These are phyloP conservation scores for Agonopterix heracliana DNA, from an alignment of 2,888 invertebrate genomes.

Conservation along the genomic window DNA sequence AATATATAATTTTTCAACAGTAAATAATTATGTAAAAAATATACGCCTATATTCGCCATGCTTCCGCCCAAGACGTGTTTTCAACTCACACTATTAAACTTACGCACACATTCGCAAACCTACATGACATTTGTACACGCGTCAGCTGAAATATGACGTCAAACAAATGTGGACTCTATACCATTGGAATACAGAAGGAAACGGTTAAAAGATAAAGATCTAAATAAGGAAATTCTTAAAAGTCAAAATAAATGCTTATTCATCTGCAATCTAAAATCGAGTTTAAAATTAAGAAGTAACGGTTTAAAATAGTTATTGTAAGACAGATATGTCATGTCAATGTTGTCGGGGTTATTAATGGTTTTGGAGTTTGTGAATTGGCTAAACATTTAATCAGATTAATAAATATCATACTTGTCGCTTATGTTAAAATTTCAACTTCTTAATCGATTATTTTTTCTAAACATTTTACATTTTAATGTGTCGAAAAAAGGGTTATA, in stretches of 20 bases:
- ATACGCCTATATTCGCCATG: too few species aligned
- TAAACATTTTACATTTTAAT: too few species aligned
- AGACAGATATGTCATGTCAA: conserved; percentile 56
- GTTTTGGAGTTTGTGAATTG: not conserved
- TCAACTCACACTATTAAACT: conserved; percentile 38
- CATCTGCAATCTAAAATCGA: conserved; percentile 19
- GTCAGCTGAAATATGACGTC: conserved; percentile 61
- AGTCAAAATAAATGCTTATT: conserved; percentile 56
- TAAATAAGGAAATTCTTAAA: conserved; percentile 70
- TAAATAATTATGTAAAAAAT: too few species aligned
- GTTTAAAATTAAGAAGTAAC: conserved; percentile 19
- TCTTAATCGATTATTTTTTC: too few species aligned
- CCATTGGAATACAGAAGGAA: conserved; percentile 20
- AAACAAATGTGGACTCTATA: conserved; percentile 31
- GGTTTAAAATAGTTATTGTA: conserved; percentile 25
- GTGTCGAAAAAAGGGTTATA: too few species aligned
- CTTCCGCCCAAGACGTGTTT: conserved; percentile 61
- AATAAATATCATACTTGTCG: not conserved
- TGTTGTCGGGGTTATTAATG: conserved; percentile 1
- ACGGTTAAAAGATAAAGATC: conserved; percentile 22
- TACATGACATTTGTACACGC: conserved; percentile 62
- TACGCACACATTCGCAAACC: conserved; percentile 24
- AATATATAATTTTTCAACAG: too few species aligned
- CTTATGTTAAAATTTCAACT: too few species aligned
- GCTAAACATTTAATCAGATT: not conserved